These are phyloP conservation scores for Cyprinodon diabolis DNA, from an alignment of 2,797 vertebrate species.

Conservation along the genomic window DNA sequence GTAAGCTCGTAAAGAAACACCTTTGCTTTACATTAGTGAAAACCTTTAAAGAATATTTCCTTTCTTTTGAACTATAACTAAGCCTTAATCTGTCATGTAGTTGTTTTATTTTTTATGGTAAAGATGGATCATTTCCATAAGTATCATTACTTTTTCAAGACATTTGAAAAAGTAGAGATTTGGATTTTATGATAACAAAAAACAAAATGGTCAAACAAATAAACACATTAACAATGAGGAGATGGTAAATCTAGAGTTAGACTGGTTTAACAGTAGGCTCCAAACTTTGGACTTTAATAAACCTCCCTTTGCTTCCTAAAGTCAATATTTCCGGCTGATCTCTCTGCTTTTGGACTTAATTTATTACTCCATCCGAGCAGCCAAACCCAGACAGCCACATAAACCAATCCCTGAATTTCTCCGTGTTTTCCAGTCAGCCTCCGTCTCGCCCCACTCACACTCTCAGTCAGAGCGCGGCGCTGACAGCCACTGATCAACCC, in stretches of 20 bases:
- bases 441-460: slow-evolving; percentile 73
- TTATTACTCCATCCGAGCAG: slow-evolving; percentile 32
- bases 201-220: neutral
- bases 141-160: neutral
- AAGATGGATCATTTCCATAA: neutral
- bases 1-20: neutral
- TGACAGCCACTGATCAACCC: slow-evolving; percentile 77
- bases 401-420: slow-evolving; percentile 52
- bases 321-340: slow-evolving; percentile 42
- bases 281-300: slow-evolving; percentile 10
- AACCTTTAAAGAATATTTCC: neutral
- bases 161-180: neutral
- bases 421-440: slow-evolving; percentile 76
- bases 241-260: neutral
- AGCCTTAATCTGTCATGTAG: neutral
- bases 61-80: neutral
- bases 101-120: neutral
- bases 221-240: neutral
- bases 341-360: slow-evolving; percentile 22
- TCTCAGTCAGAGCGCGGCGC: slow-evolving; percentile 71
- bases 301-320: slow-evolving; percentile 14
- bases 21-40: neutral
- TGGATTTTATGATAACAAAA: neutral
- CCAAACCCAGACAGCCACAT: slow-evolving; percentile 43
- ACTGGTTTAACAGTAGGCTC: neutral